Conservation (phyloP, 2,113 vertebrate genomes). For the Pituophis catenifer region DNA sequence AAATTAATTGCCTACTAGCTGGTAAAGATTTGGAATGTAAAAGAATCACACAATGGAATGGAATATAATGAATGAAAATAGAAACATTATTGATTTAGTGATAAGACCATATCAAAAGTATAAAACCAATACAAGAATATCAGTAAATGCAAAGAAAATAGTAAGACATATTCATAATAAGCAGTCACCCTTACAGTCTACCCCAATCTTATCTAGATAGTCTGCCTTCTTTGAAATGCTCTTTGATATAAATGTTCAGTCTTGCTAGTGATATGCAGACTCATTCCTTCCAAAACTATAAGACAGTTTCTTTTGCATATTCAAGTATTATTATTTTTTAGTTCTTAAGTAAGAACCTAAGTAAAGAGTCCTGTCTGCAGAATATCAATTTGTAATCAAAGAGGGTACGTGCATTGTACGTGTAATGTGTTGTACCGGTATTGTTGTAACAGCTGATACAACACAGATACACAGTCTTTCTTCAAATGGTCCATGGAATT, state of each 20-base stretch:
- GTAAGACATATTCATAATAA: not conserved
- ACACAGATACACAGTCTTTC: not conserved
- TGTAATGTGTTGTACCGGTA: too few species aligned
- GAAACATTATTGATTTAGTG: not conserved
- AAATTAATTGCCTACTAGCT: conserved; percentile 6
- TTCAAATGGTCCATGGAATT: not conserved
- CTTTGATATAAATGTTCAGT: not conserved
- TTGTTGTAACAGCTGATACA: not conserved
- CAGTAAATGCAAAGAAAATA: not conserved
- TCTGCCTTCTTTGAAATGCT: not conserved
- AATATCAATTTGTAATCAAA: not conserved
- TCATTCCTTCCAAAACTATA: not conserved
- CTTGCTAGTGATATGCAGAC: not conserved
- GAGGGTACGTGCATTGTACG: not conserved
- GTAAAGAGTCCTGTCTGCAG: not conserved
- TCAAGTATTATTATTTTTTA: not conserved
- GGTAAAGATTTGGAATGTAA: not conserved
- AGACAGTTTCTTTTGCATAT: not conserved
- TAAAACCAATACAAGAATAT: not conserved
- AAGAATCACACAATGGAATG: not conserved
- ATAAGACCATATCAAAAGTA: not conserved
- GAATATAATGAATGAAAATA: not conserved
- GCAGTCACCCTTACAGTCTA: not conserved
- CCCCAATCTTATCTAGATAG: not conserved
- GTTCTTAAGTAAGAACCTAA: not conserved